A percentile compares a stretch with the other conserved stretches of the same genome.
Conservation (phyloP, 2,888 invertebrate species). For the Ormia ochracea region DNA sequence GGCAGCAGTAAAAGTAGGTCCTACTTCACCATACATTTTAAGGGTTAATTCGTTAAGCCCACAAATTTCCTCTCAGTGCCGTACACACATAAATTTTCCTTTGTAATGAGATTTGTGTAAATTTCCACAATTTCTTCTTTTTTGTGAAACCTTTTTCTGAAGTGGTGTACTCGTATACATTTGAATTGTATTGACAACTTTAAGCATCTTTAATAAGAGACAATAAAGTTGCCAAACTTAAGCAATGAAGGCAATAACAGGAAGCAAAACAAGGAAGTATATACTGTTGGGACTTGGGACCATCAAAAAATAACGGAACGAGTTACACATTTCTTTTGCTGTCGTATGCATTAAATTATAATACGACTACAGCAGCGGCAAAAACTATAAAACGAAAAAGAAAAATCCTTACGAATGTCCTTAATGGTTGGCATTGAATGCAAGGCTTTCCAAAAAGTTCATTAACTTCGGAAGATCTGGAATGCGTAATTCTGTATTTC, state of each 20-base stretch:
- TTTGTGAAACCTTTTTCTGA: constrained; percentile 46
- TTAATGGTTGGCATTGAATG: no score
- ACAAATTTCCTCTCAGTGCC: constrained; percentile 16
- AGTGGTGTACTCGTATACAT: constrained; percentile 50
- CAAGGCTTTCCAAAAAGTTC: no score
- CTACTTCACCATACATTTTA: constrained; percentile 9
- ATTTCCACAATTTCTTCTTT: not conserved
- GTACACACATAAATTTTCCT: not conserved
- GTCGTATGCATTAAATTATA: not conserved
- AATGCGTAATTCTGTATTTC: no score
- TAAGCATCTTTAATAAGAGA: constrained; percentile 44
- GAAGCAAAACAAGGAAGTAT: not conserved
- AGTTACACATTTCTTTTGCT: not conserved
- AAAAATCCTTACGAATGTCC: no score
- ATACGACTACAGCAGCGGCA: not conserved
- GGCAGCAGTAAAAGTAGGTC: no score
- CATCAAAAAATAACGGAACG: not conserved
- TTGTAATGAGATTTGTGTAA: constrained; percentile 44
- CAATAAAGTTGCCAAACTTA: not conserved
- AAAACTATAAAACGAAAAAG: not conserved
- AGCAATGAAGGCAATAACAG: constrained; percentile 7
- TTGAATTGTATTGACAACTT: constrained; percentile 59
- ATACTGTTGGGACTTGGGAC: not conserved
- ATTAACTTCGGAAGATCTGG: no score
- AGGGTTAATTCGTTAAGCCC: constrained; percentile 32